phyloP scores from a whole-genome alignment of 2,797 vertebrate species.

The Mus spretus region DNA sequence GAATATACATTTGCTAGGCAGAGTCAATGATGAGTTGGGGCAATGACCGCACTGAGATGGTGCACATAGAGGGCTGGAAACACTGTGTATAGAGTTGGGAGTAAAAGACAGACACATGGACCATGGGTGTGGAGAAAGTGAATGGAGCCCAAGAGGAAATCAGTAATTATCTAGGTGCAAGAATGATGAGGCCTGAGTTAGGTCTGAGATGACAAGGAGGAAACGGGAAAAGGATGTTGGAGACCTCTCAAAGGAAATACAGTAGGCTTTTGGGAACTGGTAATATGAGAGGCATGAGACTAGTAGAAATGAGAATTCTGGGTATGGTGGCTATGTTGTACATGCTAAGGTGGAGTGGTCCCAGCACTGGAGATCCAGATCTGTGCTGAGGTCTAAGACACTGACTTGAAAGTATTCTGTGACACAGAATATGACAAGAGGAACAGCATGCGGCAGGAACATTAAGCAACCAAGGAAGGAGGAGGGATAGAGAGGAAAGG shows the following conservation, averaged over 20 bases:
- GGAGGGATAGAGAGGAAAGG: neutral
- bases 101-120: neutral
- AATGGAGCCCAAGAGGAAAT: neutral
- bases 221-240: neutral
- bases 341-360: neutral
- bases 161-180: neutral
- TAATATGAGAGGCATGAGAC: neutral
- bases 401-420: neutral
- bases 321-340: neutral
- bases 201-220: neutral
- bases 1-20: neutral
- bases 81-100: neutral
- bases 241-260: conserved; percentile 33
- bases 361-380: neutral
- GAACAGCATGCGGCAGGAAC: neutral
- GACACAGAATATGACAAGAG: neutral
- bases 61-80: neutral
- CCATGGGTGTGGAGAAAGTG: neutral
- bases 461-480: neutral
- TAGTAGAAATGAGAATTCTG: neutral
- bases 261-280: neutral
- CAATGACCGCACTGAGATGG: neutral
- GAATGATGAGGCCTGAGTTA: neutral
- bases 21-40: neutral
- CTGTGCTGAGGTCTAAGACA: neutral